Base-by-base conservation (phyloP, 92 coral and sea anemone genomes). In the Epizoanthus ramosus region DNA sequence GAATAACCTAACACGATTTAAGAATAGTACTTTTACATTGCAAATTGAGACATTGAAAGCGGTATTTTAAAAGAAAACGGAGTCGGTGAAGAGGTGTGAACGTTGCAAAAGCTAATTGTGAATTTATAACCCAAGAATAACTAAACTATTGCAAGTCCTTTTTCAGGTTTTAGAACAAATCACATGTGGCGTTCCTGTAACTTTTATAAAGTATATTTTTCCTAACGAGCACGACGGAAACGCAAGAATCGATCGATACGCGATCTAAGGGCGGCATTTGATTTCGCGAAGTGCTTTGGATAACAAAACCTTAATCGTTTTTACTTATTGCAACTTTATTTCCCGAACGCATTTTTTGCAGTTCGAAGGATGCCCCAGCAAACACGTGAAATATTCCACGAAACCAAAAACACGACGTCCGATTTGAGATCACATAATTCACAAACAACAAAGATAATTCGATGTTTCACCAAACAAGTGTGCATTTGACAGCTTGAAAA, bases 31-130 rank as follows among this genome's bases (percentile, higher is more conserved):
- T 77, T 60, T 59, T 37, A 61, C 86, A 65, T 89, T 74, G 87
- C 77, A 88, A 85, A 80, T 89, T 80, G 16, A 39, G 45, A 53
- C 67, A 85, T 80, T 80, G 80, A 89, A 68, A 75, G 92, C 92
- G 89, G 92, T 70, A 80, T 80, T 80, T 88, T 84, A 79, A 88
- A 85, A 88, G 69, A 74, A 43, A 84, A 73, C 68, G 85, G 47
- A 80, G 65, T 66, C 41, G 61, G 56, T 37, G 59, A 73, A 56
- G 60, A 80, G 75, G 89, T 89, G 87, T 79, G 57, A 75, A 89
- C 74, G 59, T 58, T 68, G 73, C 52, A 79, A 74, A 85, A 87
- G 88, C 85, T 72, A 88, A 88, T 84, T 88, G 85, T 77, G 71
- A 86, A 77, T 84, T 88, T 85, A 80, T 79, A 65, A 80, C 61